Conservation (phyloP, 2,888 invertebrate genomes). For the Cynaeus angustus region DNA sequence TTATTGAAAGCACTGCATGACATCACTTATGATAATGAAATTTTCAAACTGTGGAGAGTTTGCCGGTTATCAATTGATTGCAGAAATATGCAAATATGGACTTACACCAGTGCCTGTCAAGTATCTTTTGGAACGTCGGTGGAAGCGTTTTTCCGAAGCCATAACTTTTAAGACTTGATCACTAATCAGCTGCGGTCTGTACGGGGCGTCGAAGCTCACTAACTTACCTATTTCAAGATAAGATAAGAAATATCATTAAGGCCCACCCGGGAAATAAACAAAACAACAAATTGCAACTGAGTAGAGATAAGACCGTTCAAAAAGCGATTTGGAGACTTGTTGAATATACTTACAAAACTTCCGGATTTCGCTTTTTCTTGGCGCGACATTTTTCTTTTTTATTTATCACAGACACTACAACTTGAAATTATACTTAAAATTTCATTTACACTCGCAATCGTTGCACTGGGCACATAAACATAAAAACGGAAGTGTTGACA, state of each 20-base stretch:
- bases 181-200: background rate
- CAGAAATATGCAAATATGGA: conserved; percentile 1
- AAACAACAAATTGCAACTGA: conserved; percentile 6
- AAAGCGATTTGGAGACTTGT: too few species aligned
- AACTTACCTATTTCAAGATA: conserved; percentile 25
- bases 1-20: conserved; percentile 43
- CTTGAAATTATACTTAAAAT: conserved; percentile 6
- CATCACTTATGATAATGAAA: conserved; percentile 42
- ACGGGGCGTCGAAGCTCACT: background rate
- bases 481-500: conserved; percentile 37
- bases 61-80: conserved; percentile 1
- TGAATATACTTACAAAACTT: conserved; percentile 75
- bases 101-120: conserved; percentile 47
- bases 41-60: conserved; percentile 20
- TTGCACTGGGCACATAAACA: conserved; percentile 18
- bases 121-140: conserved; percentile 41
- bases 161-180: conserved; percentile 4
- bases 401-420: background rate
- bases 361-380: conserved; percentile 79
- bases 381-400: conserved; percentile 72
- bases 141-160: conserved; percentile 2
- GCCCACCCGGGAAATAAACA: conserved; percentile 13
- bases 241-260: conserved; percentile 34
- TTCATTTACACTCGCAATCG: too few species aligned
- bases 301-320: conserved; percentile 6